These are phyloP conservation scores for Epinotia nisella DNA, from an alignment of 2,888 invertebrate species.

Conservation along the genomic window DNA sequence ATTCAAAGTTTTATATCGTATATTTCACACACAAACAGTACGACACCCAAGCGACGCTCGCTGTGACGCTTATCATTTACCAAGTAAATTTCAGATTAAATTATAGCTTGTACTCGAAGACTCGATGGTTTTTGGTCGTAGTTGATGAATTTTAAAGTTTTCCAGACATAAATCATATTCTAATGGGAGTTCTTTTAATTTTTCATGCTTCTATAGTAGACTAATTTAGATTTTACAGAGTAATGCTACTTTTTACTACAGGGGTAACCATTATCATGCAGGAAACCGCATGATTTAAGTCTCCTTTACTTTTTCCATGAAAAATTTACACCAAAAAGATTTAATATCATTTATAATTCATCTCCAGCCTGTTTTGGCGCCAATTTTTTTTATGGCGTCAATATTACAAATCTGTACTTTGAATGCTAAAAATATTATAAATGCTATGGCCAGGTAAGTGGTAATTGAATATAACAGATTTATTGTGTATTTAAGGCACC, in stretches of 20 bases:
- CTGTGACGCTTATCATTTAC: slow-evolving; percentile 25
- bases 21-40: background rate
- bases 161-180: background rate
- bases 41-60: slow-evolving; percentile 17
- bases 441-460: background rate
- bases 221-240: background rate
- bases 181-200: slow-evolving; percentile 4
- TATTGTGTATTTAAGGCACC: slow-evolving; percentile 62
- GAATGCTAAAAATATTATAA: background rate
- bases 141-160: background rate
- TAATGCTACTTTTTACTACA: background rate
- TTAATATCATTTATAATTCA: background rate
- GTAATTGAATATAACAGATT: background rate
- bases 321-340: background rate
- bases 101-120: background rate
- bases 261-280: background rate
- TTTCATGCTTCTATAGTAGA: background rate
- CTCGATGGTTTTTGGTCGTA: background rate
- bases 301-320: too few species aligned
- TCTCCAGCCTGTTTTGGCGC: slow-evolving; percentile 47
- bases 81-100: background rate
- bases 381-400: slow-evolving; percentile 40
- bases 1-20: background rate
- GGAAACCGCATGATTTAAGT: background rate
- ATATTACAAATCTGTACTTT: background rate